phyloP scores from a whole-genome alignment of 2,888 invertebrate species.

The Tetragonisca angustula region DNA sequence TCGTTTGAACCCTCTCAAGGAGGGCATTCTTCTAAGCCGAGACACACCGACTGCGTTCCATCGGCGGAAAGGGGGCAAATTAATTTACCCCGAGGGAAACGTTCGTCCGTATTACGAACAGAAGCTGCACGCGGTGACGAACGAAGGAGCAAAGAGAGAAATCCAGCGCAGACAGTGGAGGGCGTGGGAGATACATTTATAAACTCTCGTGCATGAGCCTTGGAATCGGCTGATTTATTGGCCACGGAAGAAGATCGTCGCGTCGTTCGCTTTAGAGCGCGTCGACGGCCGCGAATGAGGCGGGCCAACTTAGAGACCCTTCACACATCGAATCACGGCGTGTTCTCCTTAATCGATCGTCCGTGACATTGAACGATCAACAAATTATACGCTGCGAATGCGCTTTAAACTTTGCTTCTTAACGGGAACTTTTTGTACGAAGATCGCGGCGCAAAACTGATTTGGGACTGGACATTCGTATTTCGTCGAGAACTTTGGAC shows the following conservation, averaged over 20 bases:
- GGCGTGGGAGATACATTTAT: slow-evolving; percentile 83
- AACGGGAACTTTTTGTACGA: not conserved
- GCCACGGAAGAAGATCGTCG: slow-evolving; percentile 68
- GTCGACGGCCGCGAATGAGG: slow-evolving; percentile 14
- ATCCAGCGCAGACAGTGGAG: slow-evolving; percentile 76
- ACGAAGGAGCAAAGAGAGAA: slow-evolving; percentile 69
- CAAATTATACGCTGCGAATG: not conserved
- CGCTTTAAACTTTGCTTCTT: not conserved
- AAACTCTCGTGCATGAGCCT: slow-evolving; percentile 76
- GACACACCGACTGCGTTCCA: slow-evolving; percentile 38
- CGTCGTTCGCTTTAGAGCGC: slow-evolving; percentile 63
- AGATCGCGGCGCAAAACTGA: not conserved
- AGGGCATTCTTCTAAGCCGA: slow-evolving; percentile 1
- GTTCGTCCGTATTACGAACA: slow-evolving; percentile 70
- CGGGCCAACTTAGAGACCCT: slow-evolving; percentile 24
- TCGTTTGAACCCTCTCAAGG: slow-evolving; percentile 25
- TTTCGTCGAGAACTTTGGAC: not conserved
- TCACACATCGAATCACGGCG: slow-evolving; percentile 30
- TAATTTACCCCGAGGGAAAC: slow-evolving; percentile 73
- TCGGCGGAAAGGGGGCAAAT: slow-evolving; percentile 53
- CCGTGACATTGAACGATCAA: slow-evolving; percentile 34
- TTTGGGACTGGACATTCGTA: not conserved
- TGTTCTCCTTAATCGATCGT: slow-evolving; percentile 40
- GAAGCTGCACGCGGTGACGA: slow-evolving; percentile 35
- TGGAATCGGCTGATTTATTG: slow-evolving; percentile 76